Percentiles rank a stretch among this genome's conserved stretches.
phyloP scores from a whole-genome alignment of 2,113 vertebrate species.

The Numenius arquata region DNA sequence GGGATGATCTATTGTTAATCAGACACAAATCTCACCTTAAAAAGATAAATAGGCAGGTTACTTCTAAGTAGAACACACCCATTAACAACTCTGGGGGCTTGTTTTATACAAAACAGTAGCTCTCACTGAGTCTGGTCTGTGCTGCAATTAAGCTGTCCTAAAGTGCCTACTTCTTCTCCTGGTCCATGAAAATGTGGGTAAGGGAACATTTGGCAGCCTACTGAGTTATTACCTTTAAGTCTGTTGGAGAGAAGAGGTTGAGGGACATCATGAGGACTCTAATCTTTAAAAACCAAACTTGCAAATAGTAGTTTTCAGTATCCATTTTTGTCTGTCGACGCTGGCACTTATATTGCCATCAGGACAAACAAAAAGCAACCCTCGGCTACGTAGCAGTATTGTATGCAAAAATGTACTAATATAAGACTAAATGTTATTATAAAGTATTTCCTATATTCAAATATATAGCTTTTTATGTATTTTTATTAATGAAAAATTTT shows the following conservation, averaged over 20 bases:
- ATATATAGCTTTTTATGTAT: neutral
- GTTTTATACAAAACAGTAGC: neutral
- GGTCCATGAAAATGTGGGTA: neutral
- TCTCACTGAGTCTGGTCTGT: neutral
- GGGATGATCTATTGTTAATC: neutral
- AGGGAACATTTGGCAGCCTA: neutral
- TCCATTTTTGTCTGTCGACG: neutral
- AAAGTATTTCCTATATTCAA: neutral
- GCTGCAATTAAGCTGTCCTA: neutral
- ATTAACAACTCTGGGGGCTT: neutral
- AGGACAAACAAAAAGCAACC: neutral
- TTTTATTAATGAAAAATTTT: neutral
- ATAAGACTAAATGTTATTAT: neutral
- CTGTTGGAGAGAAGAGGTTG: neutral
- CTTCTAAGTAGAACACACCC: neutral
- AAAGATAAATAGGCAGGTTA: neutral
- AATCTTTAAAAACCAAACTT: neutral
- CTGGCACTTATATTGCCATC: neutral
- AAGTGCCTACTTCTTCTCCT: neutral
- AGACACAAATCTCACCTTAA: conserved; percentile 35
- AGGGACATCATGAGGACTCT: neutral
- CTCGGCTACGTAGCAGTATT: neutral
- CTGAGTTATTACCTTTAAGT: neutral
- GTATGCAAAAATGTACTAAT: neutral
- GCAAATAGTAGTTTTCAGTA: neutral